These are phyloP conservation scores for Poecilia latipinna DNA, from an alignment of 2,113 vertebrate species.

Conservation along the genomic window DNA sequence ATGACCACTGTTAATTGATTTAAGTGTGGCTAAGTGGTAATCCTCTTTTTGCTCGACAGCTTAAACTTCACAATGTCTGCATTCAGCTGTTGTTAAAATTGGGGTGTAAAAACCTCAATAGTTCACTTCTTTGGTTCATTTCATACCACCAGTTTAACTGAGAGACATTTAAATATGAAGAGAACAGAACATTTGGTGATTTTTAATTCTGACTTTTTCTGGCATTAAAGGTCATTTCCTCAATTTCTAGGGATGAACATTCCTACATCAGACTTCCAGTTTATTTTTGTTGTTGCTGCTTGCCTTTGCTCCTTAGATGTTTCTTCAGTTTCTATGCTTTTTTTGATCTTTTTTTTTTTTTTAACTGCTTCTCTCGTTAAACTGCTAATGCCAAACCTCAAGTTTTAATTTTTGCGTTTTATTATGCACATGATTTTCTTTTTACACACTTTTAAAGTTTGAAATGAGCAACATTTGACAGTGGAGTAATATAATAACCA, in stretches of 20 bases:
- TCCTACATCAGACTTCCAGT: background rate
- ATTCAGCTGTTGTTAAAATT: background rate
- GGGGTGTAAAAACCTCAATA: background rate
- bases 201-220: background rate
- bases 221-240: background rate
- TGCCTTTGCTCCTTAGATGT: too few species aligned
- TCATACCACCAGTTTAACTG: too few species aligned
- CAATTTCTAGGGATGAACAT: background rate
- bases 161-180: too few species aligned
- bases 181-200: background rate
- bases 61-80: background rate
- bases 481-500: background rate
- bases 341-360: too few species aligned
- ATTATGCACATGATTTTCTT: background rate
- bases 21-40: background rate
- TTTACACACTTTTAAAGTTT: background rate
- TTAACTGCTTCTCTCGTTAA: too few species aligned
- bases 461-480: background rate
- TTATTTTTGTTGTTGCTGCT: too few species aligned
- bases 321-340: too few species aligned
- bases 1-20: background rate
- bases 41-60: background rate
- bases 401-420: background rate
- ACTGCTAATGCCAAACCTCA: background rate
- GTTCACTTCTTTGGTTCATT: too few species aligned